A percentile compares a stretch with the other conserved stretches of the same genome.
Conservation (phyloP, 2,113 vertebrate species). For the Istiophorus platypterus region DNA sequence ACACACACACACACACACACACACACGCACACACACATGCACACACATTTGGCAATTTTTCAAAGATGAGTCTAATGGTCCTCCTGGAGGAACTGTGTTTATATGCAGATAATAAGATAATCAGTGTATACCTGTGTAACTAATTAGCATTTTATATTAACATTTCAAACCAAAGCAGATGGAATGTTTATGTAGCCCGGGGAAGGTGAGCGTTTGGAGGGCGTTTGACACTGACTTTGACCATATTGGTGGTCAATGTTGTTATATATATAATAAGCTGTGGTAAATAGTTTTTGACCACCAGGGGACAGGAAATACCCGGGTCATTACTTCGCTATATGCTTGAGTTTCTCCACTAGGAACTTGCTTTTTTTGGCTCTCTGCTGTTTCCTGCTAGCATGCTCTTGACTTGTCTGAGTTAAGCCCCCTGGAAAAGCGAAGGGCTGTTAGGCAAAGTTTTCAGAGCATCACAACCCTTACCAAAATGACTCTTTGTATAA, state of each 20-base stretch:
- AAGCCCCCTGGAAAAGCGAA: not conserved
- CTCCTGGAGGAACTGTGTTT: slow-evolving; percentile 14
- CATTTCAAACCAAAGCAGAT: not conserved
- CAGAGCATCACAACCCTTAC: no score
- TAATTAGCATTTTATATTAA: not conserved
- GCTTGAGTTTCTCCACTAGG: no score
- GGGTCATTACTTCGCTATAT: no score
- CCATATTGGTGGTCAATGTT: not conserved
- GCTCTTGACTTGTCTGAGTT: no score
- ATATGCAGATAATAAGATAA: slow-evolving; percentile 23
- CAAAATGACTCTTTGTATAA: not conserved
- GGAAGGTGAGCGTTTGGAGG: not conserved
- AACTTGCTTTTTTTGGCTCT: no score
- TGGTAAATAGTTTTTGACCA: slow-evolving; percentile 14
- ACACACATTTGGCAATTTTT: slow-evolving; percentile 8
- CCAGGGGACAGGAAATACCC: not conserved
- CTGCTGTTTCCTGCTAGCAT: no score
- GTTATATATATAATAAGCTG: no score
- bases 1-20: not conserved
- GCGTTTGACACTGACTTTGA: not conserved
- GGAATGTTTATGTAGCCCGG: not conserved
- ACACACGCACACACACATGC: slow-evolving; percentile 19
- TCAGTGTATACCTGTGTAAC: not conserved
- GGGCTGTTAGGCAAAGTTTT: no score
- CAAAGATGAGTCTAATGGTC: not conserved